phyloP scores from a whole-genome alignment of 2,797 vertebrate genomes.

The Lates japonicus region DNA sequence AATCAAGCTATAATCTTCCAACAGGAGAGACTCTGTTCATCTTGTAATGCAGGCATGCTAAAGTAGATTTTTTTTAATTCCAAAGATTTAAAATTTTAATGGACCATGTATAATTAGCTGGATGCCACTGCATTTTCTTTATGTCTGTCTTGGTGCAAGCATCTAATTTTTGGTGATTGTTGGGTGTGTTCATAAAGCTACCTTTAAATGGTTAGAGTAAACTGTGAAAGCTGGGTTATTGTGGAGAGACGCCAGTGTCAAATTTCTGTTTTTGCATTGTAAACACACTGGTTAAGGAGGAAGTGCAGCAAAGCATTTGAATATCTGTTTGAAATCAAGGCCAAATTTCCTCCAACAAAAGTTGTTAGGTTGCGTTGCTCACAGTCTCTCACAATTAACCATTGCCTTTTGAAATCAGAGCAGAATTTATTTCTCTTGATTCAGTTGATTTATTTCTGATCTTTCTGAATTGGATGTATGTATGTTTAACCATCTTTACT shows the following conservation, averaged over 20 bases:
- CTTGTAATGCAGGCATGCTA: slow-evolving; percentile 20
- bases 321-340: slow-evolving; percentile 26
- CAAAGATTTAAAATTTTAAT: slow-evolving; percentile 34
- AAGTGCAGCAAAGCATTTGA: slow-evolving; percentile 29
- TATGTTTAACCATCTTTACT: background rate
- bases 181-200: slow-evolving; percentile 42
- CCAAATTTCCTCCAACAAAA: slow-evolving; percentile 37
- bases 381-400: background rate
- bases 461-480: background rate
- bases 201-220: background rate
- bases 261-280: slow-evolving; percentile 61
- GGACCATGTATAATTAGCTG: slow-evolving; percentile 36
- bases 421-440: background rate
- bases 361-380: background rate
- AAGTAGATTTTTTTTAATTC: slow-evolving; percentile 1
- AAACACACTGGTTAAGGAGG: background rate
- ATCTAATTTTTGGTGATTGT: slow-evolving; percentile 22
- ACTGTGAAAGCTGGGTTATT: background rate
- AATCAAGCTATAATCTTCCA: slow-evolving; percentile 41
- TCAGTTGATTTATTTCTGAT: background rate
- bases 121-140: slow-evolving; percentile 15
- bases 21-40: slow-evolving; percentile 12
- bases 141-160: slow-evolving; percentile 24
- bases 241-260: slow-evolving; percentile 13
- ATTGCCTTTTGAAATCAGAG: background rate